Conservation (phyloP, 2,797 vertebrate species). For the Sebastolobus alascanus region DNA sequence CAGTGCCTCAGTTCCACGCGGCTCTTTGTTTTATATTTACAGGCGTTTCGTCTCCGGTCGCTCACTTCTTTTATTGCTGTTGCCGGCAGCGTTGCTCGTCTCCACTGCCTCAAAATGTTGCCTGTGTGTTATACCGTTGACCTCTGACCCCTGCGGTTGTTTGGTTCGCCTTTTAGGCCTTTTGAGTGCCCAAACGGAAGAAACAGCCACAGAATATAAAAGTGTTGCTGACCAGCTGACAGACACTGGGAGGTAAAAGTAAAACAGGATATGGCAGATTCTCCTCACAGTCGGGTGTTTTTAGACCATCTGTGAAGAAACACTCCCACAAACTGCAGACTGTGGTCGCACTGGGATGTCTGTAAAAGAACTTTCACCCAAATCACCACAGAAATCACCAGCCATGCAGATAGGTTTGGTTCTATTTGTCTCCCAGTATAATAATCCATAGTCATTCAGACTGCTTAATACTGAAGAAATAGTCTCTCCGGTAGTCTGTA, state of each 20-base stretch:
- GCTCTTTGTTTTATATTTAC: background rate
- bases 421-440: background rate
- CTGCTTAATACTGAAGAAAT: background rate
- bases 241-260: conserved; percentile 3
- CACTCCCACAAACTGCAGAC: too few relatives aligned
- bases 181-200: conserved; percentile 3
- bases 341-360: too few relatives aligned
- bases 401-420: too few relatives aligned
- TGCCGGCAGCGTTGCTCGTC: background rate
- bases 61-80: conserved; percentile 34
- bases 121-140: background rate
- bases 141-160: background rate
- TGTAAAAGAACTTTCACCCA: background rate
- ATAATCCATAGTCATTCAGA: background rate
- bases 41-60: background rate
- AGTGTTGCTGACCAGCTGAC: background rate
- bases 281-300: conserved; percentile 32
- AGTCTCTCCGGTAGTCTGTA: too few relatives aligned
- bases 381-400: too few relatives aligned
- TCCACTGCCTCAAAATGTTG: background rate
- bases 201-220: background rate
- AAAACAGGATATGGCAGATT: conserved; percentile 37
- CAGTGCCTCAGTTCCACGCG: background rate
- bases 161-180: background rate
- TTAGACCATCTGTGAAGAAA: conserved; percentile 27